Conservation (phyloP, 2,797 vertebrate genomes). For the Gambelia wislizenii region DNA sequence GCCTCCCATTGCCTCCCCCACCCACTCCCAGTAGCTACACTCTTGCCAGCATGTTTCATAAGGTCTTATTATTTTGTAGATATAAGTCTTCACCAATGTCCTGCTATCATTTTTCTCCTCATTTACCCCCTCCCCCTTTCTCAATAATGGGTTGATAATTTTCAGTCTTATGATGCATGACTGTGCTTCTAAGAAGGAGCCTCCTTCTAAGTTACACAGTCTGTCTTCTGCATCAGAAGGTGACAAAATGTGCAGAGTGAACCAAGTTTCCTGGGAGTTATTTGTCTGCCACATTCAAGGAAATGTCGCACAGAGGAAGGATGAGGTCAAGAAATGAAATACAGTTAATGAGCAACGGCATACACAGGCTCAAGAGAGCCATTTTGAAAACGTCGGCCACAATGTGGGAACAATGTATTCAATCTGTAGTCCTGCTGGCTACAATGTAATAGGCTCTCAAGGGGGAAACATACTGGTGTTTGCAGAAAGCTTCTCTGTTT, state of each 20-base stretch:
- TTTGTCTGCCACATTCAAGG: slow-evolving; percentile 56
- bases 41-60: no score
- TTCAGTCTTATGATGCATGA: fast-evolving
- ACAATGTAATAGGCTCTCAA: slow-evolving; percentile 7
- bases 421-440: slow-evolving; percentile 9
- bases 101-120: neutral
- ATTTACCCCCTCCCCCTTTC: neutral
- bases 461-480: neutral
- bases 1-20: neutral
- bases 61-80: neutral
- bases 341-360: slow-evolving; percentile 4
- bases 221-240: slow-evolving; percentile 54
- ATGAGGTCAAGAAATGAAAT: slow-evolving; percentile 20
- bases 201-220: slow-evolving; percentile 33
- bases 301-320: slow-evolving; percentile 49
- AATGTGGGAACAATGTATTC: neutral
- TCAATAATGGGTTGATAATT: neutral
- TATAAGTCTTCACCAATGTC: neutral
- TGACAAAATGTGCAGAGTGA: slow-evolving; percentile 39
- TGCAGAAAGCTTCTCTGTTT: slow-evolving; percentile 29
- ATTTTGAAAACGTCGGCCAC: neutral
- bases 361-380: slow-evolving; percentile 30
- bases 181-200: slow-evolving; percentile 25
- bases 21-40: no score
- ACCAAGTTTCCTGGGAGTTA: slow-evolving; percentile 50